These are phyloP conservation scores for Drosophila lowei DNA, from an alignment of 1,140 invertebrate species.

Conservation along the genomic window DNA sequence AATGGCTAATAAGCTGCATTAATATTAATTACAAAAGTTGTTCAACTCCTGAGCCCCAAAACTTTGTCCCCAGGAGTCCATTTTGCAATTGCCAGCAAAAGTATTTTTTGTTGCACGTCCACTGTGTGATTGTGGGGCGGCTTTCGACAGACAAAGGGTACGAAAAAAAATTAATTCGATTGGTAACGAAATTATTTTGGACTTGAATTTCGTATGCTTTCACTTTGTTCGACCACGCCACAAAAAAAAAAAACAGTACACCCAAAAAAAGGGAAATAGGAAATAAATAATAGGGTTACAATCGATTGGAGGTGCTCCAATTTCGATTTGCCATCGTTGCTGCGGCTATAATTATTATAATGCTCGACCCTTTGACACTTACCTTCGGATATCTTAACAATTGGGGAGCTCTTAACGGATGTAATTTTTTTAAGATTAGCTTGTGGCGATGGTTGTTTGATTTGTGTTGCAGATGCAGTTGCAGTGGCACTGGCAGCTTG, in stretches of 20 bases:
- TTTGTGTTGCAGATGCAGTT: no score
- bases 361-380: constrained; percentile 33
- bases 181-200: constrained; percentile 44
- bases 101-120: constrained; percentile 5
- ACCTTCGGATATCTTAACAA: constrained; percentile 52
- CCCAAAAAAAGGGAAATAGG: constrained; percentile 11
- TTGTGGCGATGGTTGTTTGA: constrained; percentile 24
- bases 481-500: constrained; percentile 1
- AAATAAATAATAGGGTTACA: constrained; percentile 43
- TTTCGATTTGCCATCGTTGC: constrained; percentile 23
- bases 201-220: constrained; percentile 65
- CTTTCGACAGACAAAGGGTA: constrained; percentile 35
- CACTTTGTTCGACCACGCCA: constrained; percentile 32
- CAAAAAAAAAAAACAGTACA: background rate
- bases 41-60: constrained; percentile 29
- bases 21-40: constrained; percentile 77
- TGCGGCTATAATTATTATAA: constrained; percentile 24
- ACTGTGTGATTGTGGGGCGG: constrained; percentile 7
- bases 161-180: constrained; percentile 43
- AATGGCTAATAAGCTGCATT: constrained; percentile 67
- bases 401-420: constrained; percentile 41
- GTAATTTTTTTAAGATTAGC: constrained; percentile 40
- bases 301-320: constrained; percentile 43
- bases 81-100: constrained; percentile 20
- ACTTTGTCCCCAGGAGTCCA: constrained; percentile 50